Base-by-base conservation (phyloP, 30 jellyfish, hydroid and myxozoan genomes). In the Catostylus mosaicus region DNA sequence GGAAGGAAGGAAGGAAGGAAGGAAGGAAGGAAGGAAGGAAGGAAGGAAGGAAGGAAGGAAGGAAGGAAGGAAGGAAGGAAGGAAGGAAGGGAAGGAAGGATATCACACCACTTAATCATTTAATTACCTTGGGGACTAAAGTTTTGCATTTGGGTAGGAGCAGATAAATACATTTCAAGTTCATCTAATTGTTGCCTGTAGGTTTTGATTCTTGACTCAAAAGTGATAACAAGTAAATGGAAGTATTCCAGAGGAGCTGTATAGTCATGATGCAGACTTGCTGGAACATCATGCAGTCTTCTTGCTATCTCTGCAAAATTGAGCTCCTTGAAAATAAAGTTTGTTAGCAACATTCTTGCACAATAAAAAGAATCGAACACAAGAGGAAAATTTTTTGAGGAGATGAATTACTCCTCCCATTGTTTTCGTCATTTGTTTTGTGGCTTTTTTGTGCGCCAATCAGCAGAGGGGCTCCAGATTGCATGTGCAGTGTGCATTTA, bases 151-250 rank as follows among this genome's bases (percentile, higher is more conserved):
- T 89, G 86, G 30, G 98, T 51, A 12, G 96, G 65, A 1, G 96
- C 45, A 6, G 96, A 67, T 23, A 91, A 73, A 69, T 84, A 91
- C 48, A 51, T 59, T 69, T 91, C 98, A 31, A 91, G 88, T 67
- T 91, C 98, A 60, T 91, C 98, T 19, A 91, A 31, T 63, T 91
- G 95, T 65, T 91, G 88, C 24, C 93, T 86, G 77, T 73, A 91
- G 11, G 50, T 14, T 26, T 68, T 91, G 61, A 91, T 82, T 69
- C 98, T 81, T 12, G 87, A 26, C 79, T 91, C 94, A 78, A 91
- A 91, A 0, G 96, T 75, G 54, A 34, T 19, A 8, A 87, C 96
- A 72, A 91, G 94, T 47, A 48, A 51, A 10, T 68, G 81, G 47
- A 91, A 91, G 51, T 91, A 91, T 65, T 85, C 96, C 73, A 84